phyloP scores from a whole-genome alignment of 2,888 invertebrate species.

The Ferrisia virgata region DNA sequence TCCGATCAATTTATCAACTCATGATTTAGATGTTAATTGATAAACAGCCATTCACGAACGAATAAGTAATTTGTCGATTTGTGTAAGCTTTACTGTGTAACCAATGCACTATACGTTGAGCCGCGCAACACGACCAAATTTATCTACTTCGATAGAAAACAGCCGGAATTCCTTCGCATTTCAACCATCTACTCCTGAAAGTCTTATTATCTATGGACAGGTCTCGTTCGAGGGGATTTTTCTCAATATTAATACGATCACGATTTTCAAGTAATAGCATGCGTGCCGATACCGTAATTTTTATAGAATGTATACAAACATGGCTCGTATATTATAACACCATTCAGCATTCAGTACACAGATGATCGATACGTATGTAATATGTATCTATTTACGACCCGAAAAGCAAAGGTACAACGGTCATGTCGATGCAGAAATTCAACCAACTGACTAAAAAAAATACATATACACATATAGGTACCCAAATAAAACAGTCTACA shows the following conservation, averaged over 20 bases:
- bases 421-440: too few species aligned
- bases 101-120: background rate
- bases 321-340: too few species aligned
- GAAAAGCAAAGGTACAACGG: too few species aligned
- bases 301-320: too few species aligned
- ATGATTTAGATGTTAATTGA: slow-evolving; percentile 28
- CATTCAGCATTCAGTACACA: too few species aligned
- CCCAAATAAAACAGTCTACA: too few species aligned
- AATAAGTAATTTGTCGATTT: background rate
- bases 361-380: too few species aligned
- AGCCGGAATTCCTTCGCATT: background rate
- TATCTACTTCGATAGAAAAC: too few species aligned
- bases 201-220: background rate
- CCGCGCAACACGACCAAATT: too few species aligned
- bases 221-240: background rate
- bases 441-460: too few species aligned
- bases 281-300: background rate
- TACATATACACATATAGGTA: too few species aligned
- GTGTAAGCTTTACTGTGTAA: background rate
- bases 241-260: background rate
- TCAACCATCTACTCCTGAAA: background rate
- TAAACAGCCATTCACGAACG: background rate
- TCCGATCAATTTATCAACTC: slow-evolving; percentile 22
- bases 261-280: background rate
- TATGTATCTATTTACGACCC: too few species aligned